Conservation (phyloP, 2,113 vertebrate genomes). For the Camelus dromedarius region DNA sequence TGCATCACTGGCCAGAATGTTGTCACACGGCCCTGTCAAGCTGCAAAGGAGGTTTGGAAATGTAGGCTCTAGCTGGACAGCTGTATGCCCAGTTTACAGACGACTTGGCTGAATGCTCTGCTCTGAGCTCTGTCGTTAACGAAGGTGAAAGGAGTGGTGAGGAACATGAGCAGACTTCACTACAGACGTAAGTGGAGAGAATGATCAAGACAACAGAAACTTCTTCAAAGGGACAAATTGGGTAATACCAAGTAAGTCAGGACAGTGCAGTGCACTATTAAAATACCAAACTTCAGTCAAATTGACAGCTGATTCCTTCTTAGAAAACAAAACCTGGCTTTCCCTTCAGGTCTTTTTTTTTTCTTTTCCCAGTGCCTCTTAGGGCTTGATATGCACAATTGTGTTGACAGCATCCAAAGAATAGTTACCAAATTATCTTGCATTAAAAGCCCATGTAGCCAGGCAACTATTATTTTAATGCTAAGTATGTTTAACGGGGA, state of each 20-base stretch:
- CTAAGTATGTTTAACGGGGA: constrained; percentile 42
- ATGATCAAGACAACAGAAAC: not conserved
- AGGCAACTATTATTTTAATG: constrained; percentile 49
- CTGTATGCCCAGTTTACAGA: not conserved
- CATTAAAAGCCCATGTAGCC: constrained; percentile 54
- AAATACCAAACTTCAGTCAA: not conserved
- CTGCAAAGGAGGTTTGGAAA: not conserved
- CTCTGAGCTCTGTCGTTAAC: not conserved
- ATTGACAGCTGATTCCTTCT: not conserved
- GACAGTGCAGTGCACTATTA: not conserved
- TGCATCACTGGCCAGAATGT: not conserved
- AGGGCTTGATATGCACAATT: constrained; percentile 59
- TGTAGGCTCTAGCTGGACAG: not conserved
- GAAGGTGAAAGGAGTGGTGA: not conserved
- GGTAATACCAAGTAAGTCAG: not conserved
- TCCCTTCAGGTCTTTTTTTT: not conserved
- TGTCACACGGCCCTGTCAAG: not conserved
- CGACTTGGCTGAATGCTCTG: not conserved
- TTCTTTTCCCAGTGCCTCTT: not conserved
- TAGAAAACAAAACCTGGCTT: not conserved
- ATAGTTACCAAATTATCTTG: constrained; percentile 68
- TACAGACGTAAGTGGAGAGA: not conserved
- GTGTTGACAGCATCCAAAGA: constrained; percentile 55
- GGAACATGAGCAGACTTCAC: not conserved
- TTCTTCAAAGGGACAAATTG: not conserved